Base-by-base conservation (phyloP, 2,888 invertebrate species). In the Mythimna impura region DNA sequence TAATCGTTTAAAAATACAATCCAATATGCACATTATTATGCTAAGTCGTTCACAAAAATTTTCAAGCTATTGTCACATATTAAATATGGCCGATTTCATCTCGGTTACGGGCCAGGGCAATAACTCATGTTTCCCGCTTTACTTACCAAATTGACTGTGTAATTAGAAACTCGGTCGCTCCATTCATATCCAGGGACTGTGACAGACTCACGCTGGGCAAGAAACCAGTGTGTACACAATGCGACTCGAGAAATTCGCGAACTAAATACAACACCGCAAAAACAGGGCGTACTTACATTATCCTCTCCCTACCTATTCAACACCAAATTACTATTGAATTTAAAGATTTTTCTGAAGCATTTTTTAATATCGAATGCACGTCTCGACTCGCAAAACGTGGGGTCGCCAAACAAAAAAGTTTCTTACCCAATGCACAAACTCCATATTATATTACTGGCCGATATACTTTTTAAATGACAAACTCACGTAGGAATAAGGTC, bases 291-390 rank as follows among this genome's bases (percentile, higher is more conserved):
- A 91, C 89, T 82, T 89, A 92, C 90, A 92, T 94, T 94, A 93
- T 93, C 91, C 92, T 91, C 94, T 90, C 93, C 94, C 94, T 91
- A 91, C 89, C 91, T 91, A 91, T 92, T 94, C 93, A 92, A 85
- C 87, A 87, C 92, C 91, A 95, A 95, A 95, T 95, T 94, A 94
- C 95, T 94, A 94, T 95, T 95, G 95, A 95, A 95, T 95, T 94
- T 95, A 94, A 95, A 94, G 95, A 93, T 91, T 93, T 92, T 92
- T 91, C 93, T 91, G 91, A 92, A 94, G 93, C 91, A 93, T 94
- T 94, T 94, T 94, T 94, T 89, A 94, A 95, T 90, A 87, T 89
- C 89, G 87, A 88, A 89, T 89, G 89, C 95, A 94, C 94, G 95
- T 94, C 94, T 93, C 88, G 88, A 86, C 88, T 89, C 84, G 86